Evolutionary conservation across 1,140 invertebrate genomes (phyloP).

Genomic region (Wasmannia auropunctata): DNA sequence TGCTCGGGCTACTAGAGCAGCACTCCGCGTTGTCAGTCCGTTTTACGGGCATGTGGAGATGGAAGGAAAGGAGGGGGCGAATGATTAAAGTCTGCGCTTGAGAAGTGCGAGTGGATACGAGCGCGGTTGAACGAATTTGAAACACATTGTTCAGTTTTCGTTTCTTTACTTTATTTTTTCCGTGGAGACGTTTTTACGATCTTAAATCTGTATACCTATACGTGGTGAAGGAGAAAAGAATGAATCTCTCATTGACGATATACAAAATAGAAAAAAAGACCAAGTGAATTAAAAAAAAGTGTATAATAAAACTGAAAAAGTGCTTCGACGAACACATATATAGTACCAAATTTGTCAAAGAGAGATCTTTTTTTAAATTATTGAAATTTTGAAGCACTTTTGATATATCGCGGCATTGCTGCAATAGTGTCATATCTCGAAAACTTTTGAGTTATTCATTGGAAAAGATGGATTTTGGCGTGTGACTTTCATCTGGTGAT

Average conservation of each 20-base stretch:
- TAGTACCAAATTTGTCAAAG: background rate
- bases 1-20: slow-evolving; percentile 78
- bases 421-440: too few species aligned
- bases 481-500: too few species aligned
- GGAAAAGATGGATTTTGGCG: too few species aligned
- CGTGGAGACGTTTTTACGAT: background rate
- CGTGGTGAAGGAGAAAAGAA: too few species aligned
- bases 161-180: background rate
- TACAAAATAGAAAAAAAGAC: background rate
- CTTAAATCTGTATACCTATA: background rate
- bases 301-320: background rate
- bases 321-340: background rate
- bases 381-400: background rate
- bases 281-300: background rate
- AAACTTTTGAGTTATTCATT: too few species aligned
- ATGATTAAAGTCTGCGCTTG: background rate
- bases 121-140: background rate
- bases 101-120: background rate
- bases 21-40: slow-evolving; percentile 40
- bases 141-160: background rate
- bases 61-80: slow-evolving; percentile 18
- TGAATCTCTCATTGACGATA: background rate
- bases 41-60: slow-evolving; percentile 57
- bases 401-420: too few species aligned
- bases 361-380: background rate